Conservation (phyloP, 2,797 vertebrate genomes). For the Liparis tanakae region DNA sequence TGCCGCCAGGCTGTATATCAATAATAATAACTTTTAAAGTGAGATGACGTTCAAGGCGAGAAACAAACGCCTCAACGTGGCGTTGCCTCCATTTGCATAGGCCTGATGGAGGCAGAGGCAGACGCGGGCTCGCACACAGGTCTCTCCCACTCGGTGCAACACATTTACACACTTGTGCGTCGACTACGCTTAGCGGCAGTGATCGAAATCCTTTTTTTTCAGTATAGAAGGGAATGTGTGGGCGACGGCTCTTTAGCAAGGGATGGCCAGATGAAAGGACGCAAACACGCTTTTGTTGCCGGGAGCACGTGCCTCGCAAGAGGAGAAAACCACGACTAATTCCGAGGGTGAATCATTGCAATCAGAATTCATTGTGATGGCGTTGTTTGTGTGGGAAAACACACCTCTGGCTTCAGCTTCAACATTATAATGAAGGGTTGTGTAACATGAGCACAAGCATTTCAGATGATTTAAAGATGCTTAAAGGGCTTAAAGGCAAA, state of each 20-base stretch:
- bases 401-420: slow-evolving; percentile 46
- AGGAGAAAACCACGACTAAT: slow-evolving; percentile 72
- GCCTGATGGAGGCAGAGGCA: slow-evolving; percentile 70
- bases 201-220: slow-evolving; percentile 73
- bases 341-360: slow-evolving; percentile 71
- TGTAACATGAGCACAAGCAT: slow-evolving; percentile 55
- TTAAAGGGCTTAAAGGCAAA: slow-evolving; percentile 32
- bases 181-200: slow-evolving; percentile 64
- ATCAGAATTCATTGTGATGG: slow-evolving; percentile 71
- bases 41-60: too few species aligned
- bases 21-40: too few species aligned
- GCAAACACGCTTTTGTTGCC: slow-evolving; percentile 74
- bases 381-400: slow-evolving; percentile 47
- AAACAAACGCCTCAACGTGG: slow-evolving; percentile 41
- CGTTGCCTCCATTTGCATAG: slow-evolving; percentile 55
- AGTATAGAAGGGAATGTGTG: slow-evolving; percentile 67
- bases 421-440: slow-evolving; percentile 59
- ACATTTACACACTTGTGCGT: slow-evolving; percentile 56
- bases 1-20: too few species aligned
- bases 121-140: slow-evolving; percentile 53
- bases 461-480: slow-evolving; percentile 50
- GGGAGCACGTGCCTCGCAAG: slow-evolving; percentile 65
- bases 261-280: slow-evolving; percentile 69
- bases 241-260: slow-evolving; percentile 72
- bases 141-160: slow-evolving; percentile 59